Evolutionary conservation across 1,140 invertebrate species (phyloP).

Genomic region (Macrocentrus cingulum): DNA sequence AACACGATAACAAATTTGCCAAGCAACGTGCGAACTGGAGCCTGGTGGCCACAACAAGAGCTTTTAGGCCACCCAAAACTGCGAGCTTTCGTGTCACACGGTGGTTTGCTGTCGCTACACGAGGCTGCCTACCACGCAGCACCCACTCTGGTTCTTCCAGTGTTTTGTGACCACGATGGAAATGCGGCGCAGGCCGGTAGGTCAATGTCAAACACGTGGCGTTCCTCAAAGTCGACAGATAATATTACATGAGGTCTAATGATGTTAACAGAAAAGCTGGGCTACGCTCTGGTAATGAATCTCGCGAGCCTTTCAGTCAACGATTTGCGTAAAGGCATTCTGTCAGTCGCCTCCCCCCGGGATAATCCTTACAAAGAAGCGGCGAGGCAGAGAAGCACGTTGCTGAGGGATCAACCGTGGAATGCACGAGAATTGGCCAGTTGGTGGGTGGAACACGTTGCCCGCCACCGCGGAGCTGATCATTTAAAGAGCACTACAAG

Average conservation of each 20-base stretch:
- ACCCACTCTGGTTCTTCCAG: slow-evolving; percentile 73
- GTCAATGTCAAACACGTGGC: no score
- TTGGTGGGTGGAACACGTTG: slow-evolving; percentile 59
- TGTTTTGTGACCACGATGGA: slow-evolving; percentile 78
- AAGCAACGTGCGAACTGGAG: slow-evolving; percentile 69
- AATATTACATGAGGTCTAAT: no score
- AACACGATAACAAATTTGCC: slow-evolving; percentile 68
- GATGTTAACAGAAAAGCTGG: slow-evolving; percentile 41
- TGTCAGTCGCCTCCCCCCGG: slow-evolving; percentile 39
- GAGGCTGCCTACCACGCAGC: slow-evolving; percentile 80
- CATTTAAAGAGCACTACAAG: slow-evolving; percentile 51
- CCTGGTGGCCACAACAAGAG: slow-evolving; percentile 83
- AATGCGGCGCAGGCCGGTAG: slow-evolving; percentile 73
- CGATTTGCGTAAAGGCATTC: slow-evolving; percentile 42
- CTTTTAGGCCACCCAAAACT: slow-evolving; percentile 75
- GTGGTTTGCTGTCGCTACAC: slow-evolving; percentile 77
- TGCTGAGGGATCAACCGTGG: slow-evolving; percentile 52
- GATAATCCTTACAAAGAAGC: slow-evolving; percentile 46
- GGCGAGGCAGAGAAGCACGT: slow-evolving; percentile 40
- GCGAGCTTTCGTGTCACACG: slow-evolving; percentile 78
- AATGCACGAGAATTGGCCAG: slow-evolving; percentile 48
- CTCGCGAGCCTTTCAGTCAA: slow-evolving; percentile 42
- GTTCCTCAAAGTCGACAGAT: no score
- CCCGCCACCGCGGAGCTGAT: slow-evolving; percentile 51
- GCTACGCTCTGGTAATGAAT: slow-evolving; percentile 49